Evolutionary conservation across 2,797 vertebrate species (phyloP), one percentile per base, ranked within the genome.

Genomic region (Crocodylus rhombifer): DNA sequence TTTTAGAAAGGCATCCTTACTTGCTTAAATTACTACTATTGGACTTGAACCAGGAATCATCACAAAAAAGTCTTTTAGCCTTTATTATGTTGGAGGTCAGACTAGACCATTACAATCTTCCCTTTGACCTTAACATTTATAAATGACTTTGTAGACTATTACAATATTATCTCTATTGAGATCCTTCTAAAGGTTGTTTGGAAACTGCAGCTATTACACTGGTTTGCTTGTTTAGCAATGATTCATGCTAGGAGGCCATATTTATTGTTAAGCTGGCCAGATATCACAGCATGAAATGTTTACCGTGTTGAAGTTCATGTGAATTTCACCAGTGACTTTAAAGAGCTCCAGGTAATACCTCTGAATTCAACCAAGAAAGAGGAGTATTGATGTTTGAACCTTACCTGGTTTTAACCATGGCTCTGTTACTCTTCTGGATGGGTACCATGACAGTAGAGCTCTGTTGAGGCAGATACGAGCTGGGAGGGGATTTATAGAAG

Each of bases 71-170:
- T 89, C 82, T 76, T 95, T 6, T 51, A 82, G 28, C 28, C 36
- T 95, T 25, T 92, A 84, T 96, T 93, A 95, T 94, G 95, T 81
- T 82, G 90, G 88, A 88, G 81, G 85, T 87, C 81, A 86, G 85
- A 74, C 4, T 65, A 93, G 61, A 82, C 69, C 85, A 93, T 88
- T 62, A 86, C 89, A 95, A 91, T 88, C 87, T 84, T 80, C 89
- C 95, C 57, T 92, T 82, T 13, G 73, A 86, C 87, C 82, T 42
- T 51, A n/a, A 3, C 18, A 17, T 84, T 55, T 91, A 42, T 93
- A 84, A 92, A 84, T 95, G 92, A 91, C 18, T 56, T 26, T 86
- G 3, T 94, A 82, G 91, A 93, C 95, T 94, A 91, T 91, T 94
- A 55, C 93, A 91, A 4, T 21, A 1, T n/a, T 69, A 26, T 77